Evolutionary conservation across 1,140 invertebrate genomes (phyloP).

Genomic region (Saccostrea echinata): DNA sequence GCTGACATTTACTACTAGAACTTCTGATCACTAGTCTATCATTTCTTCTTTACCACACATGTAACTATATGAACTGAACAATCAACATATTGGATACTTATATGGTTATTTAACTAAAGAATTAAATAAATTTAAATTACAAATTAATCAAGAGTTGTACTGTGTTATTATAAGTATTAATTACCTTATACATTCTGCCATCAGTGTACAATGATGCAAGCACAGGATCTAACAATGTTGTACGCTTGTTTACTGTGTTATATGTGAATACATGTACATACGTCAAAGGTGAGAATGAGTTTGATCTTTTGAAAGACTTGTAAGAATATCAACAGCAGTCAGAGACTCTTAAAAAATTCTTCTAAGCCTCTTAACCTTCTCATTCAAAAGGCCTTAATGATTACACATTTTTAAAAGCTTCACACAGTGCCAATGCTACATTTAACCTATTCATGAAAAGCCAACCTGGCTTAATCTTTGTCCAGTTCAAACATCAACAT

Average conservation of each 20-base stretch:
- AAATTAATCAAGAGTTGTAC: too few species aligned
- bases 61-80: too few species aligned
- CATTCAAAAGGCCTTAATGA: not conserved
- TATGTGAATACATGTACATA: not conserved
- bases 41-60: too few species aligned
- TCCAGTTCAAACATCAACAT: not conserved
- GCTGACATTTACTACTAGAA: too few species aligned
- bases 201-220: not conserved
- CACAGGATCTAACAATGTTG: not conserved
- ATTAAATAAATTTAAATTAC: too few species aligned
- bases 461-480: not conserved
- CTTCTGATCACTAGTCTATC: too few species aligned
- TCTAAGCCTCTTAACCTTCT: not conserved
- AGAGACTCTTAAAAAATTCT: not conserved
- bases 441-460: not conserved
- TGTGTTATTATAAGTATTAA: too few species aligned
- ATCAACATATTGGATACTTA: too few species aligned
- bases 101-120: too few species aligned
- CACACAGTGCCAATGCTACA: not conserved
- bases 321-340: not conserved
- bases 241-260: not conserved
- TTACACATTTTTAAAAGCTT: not conserved
- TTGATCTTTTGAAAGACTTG: constrained; percentile 16
- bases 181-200: constrained; percentile 5
- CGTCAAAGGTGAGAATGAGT: not conserved